These are phyloP conservation scores for Philonicus albiceps DNA, from an alignment of 2,888 invertebrate genomes.

Conservation along the genomic window DNA sequence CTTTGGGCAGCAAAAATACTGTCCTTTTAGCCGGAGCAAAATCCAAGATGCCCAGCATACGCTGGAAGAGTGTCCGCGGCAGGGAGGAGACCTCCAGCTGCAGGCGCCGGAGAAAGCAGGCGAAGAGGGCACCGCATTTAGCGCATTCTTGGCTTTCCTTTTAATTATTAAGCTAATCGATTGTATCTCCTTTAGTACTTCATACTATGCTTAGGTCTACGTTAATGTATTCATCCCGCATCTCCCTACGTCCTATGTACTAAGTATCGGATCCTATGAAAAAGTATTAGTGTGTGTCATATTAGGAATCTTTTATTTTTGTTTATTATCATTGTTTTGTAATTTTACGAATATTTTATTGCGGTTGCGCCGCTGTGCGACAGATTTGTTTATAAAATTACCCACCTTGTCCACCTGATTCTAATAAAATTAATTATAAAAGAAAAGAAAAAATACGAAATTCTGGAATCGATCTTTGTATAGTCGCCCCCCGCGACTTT, in stretches of 20 bases:
- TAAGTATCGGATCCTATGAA: conserved; percentile 21
- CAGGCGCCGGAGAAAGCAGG: conserved; percentile 60
- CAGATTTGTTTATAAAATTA: conserved; percentile 24
- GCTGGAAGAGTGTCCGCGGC: conserved; percentile 61
- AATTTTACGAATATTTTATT: background rate
- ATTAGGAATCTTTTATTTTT: conserved; percentile 17
- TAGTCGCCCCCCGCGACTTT: background rate
- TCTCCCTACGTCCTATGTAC: background rate
- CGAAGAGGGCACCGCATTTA: background rate
- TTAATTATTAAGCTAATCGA: background rate
- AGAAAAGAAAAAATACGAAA: background rate
- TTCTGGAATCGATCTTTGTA: background rate
- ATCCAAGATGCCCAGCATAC: conserved; percentile 51
- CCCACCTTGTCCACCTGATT: conserved; percentile 15
- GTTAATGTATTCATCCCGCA: background rate
- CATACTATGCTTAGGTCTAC: background rate
- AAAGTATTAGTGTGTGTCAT: conserved; percentile 41
- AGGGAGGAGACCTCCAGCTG: conserved; percentile 64
- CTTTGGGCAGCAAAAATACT: background rate
- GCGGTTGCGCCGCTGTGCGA: background rate
- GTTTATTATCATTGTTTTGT: conserved; percentile 12
- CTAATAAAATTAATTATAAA: background rate
- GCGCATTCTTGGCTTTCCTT: conserved; percentile 8
- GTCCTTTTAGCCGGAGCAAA: background rate
- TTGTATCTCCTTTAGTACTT: conserved; percentile 1